Evolutionary conservation across 2,797 vertebrate species (phyloP), one percentile per base, ranked within the genome.

Genomic region (Siniperca undulata): DNA sequence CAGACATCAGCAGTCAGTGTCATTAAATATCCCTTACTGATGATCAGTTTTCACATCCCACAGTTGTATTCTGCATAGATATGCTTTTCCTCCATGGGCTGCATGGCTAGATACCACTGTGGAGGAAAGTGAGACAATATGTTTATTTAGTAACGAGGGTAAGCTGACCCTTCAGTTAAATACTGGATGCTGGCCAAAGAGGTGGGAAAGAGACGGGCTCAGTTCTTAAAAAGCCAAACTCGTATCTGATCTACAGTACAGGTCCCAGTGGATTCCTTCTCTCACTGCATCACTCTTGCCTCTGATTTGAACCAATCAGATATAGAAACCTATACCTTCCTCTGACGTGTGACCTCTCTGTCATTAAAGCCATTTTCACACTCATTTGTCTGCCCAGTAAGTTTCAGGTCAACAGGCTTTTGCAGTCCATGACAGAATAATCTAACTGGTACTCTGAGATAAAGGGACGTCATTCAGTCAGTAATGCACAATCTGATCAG

Each of bases 331-430:
- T 44, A 0, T 2, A 30, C 75, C 30, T 44, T 46, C 42, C 56
- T 74, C 22, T 62, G 66, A 12, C 40, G 7, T 62, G 36, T 65
- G 82, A 82, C 78, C 74, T 61, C 58, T 34, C 48, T 68, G n/a
- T 59, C 62, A 30, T 58, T 1, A 60, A 22, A 50, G 24, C 36
- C 52, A 7, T 62, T 59, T 50, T 71, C 55, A 30, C 59, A 7
- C 11, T 44, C 24, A 22, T 19, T 56, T 60, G 40, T 61, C 7
- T 24, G 4, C 67, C 44, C 3, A 6, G 5, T 7, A 19, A 7
- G 27, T 55, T 77, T 36, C 10, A 34, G 53, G 9, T n/a, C 1
- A 9, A 48, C 38, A 13, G 56, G 56, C 13, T 22, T 19, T 24
- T 22, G n/a, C 10, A 9, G 52, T 13, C 22, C 14, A 2, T 24